These are phyloP conservation scores for Tinea pellionella DNA, from an alignment of 2,888 invertebrate species.

Conservation along the genomic window DNA sequence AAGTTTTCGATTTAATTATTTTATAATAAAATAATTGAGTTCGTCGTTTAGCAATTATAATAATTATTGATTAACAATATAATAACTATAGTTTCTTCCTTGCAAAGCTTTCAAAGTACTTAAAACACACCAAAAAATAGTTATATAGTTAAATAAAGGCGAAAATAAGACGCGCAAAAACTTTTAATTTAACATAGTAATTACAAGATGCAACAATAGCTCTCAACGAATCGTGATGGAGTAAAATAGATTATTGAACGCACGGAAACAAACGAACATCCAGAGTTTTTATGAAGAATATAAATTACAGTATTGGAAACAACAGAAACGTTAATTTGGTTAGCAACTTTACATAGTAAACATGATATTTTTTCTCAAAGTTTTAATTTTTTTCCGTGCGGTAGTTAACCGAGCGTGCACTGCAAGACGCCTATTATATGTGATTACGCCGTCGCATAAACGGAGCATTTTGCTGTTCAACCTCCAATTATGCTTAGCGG, in stretches of 20 bases:
- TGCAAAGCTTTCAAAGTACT: too few species aligned
- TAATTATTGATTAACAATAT: too few species aligned
- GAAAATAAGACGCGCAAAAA: too few species aligned
- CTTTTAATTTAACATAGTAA: too few species aligned
- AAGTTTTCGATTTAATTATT: background rate
- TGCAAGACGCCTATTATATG: conserved; percentile 59
- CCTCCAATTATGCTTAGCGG: conserved; percentile 56
- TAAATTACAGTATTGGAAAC: background rate
- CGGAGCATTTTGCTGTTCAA: conserved; percentile 51
- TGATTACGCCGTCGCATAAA: conserved; percentile 62
- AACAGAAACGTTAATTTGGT: background rate
- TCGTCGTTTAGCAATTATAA: too few species aligned
- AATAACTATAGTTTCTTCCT: too few species aligned
- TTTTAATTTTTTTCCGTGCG: background rate
- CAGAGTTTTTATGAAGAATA: background rate
- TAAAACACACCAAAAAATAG: too few species aligned
- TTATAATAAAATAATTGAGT: background rate
- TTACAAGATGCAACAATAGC: too few species aligned
- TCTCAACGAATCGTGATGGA: too few species aligned
- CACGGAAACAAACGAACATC: background rate
- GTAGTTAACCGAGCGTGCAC: conserved; percentile 31
- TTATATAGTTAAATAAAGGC: too few species aligned
- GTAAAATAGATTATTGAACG: background rate
- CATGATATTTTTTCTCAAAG: background rate
- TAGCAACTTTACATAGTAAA: conserved; percentile 8